Percentiles rank a stretch among this genome's conserved stretches.
phyloP scores from a whole-genome alignment of 1,140 invertebrate species.

The Thrips palmi region DNA sequence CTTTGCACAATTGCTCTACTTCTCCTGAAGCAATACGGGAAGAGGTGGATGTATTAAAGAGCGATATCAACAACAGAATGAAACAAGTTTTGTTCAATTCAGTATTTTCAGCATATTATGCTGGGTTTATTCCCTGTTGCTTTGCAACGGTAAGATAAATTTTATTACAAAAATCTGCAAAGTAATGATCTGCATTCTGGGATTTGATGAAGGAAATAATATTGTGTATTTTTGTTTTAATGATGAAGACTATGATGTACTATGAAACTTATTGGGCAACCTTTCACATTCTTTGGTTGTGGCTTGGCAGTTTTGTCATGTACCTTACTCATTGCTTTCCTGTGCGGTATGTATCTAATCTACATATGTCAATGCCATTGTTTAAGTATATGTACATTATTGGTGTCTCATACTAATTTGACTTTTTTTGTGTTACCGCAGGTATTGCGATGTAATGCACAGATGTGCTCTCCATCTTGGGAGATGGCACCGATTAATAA shows the following conservation, averaged over 20 bases:
- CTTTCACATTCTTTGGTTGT: conserved; percentile 66
- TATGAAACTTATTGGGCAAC: conserved; percentile 72
- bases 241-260: conserved; percentile 30
- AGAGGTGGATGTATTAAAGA: conserved; percentile 66
- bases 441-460: conserved; percentile 75
- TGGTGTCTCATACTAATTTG: conserved; percentile 2
- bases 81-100: conserved; percentile 84
- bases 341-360: conserved; percentile 25
- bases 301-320: conserved; percentile 63
- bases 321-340: conserved; percentile 60
- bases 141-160: conserved; percentile 52
- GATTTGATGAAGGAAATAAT: conserved; percentile 4
- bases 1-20: conserved; percentile 50
- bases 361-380: conserved; percentile 1
- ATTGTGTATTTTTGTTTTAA: conserved; percentile 10
- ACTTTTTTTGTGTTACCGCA: conserved; percentile 5
- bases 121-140: conserved; percentile 74
- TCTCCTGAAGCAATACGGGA: conserved; percentile 51
- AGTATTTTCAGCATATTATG: conserved; percentile 76
- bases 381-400: conserved; percentile 4
- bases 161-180: conserved; percentile 3
- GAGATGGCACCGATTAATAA: conserved; percentile 44
- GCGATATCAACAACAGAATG: conserved; percentile 73
- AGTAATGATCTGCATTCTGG: neutral
- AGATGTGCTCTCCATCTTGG: conserved; percentile 77